Conservation (phyloP, 2,113 vertebrate genomes). For the Brienomyrus brachyistius region DNA sequence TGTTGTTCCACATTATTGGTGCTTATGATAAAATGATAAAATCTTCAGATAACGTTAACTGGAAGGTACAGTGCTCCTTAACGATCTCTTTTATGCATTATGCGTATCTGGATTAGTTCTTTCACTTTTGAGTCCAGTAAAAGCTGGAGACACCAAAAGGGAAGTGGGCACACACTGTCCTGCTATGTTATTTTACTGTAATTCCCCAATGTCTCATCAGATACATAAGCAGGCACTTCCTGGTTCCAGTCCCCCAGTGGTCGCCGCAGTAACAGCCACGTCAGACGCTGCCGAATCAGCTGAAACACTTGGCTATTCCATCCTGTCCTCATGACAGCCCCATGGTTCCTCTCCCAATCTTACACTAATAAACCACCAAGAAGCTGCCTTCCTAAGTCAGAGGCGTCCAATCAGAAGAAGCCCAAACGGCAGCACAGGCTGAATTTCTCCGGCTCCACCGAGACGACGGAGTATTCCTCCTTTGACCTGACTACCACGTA, state of each 20-base stretch:
- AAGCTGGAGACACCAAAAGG: slow-evolving; percentile 39
- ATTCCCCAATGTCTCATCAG: slow-evolving; percentile 77
- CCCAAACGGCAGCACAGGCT: not conserved
- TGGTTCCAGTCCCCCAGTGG: slow-evolving; percentile 66
- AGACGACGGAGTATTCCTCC: not conserved
- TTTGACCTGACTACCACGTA: not conserved
- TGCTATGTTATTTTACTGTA: slow-evolving; percentile 76
- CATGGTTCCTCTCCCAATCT: not conserved
- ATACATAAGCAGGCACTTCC: slow-evolving; percentile 72
- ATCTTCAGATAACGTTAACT: not conserved
- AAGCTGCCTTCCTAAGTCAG: not conserved
- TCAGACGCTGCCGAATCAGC: not conserved
- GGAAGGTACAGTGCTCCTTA: slow-evolving; percentile 28
- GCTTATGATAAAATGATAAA: not conserved
- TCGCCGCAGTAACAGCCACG: slow-evolving; percentile 72
- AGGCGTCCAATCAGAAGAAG: not conserved
- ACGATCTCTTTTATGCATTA: slow-evolving; percentile 45
- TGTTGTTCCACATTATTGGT: slow-evolving; percentile 9
- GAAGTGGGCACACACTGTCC: slow-evolving; percentile 66
- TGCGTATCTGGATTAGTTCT: slow-evolving; percentile 30
- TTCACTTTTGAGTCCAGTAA: slow-evolving; percentile 43
- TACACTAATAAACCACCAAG: not conserved
- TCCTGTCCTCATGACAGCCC: too few species aligned
- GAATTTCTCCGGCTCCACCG: not conserved
- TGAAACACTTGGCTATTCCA: not conserved